A percentile compares a stretch with the other conserved stretches of the same genome.
These are phyloP conservation scores for Camponotus pennsylvanicus DNA, from an alignment of 1,140 invertebrate genomes.

Conservation along the genomic window DNA sequence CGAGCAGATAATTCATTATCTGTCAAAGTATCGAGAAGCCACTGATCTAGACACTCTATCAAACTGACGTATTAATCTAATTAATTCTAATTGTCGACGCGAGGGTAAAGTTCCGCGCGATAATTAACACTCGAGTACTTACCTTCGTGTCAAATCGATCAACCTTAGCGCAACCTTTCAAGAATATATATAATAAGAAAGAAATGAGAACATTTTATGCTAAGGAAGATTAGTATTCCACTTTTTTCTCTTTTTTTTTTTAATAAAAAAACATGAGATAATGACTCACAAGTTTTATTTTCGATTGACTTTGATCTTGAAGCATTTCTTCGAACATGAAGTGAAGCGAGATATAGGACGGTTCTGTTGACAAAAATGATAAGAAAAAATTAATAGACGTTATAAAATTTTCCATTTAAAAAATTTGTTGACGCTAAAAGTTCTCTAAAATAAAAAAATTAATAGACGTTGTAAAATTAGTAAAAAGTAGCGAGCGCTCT, in stretches of 20 bases:
- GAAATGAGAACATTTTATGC: too few relatives aligned
- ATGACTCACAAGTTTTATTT: neutral
- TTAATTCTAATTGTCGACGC: conserved; percentile 43
- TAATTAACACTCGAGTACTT: conserved; percentile 29
- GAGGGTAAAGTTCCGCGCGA: neutral
- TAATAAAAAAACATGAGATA: neutral
- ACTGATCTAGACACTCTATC: neutral
- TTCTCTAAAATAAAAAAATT: neutral
- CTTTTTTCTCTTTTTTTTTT: too few relatives aligned
- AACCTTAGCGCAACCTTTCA: neutral
- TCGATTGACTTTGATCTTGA: neutral
- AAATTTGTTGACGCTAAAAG: neutral
- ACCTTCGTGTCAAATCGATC: neutral
- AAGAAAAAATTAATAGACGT: too few relatives aligned
- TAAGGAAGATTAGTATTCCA: too few relatives aligned
- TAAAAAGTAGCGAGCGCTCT: neutral
- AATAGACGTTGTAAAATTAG: neutral
- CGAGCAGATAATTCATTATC: conserved; percentile 55
- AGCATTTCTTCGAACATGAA: neutral
- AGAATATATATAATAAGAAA: too few relatives aligned
- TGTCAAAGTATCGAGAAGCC: conserved; percentile 52
- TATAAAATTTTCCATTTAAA: too few relatives aligned
- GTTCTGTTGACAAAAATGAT: neutral
- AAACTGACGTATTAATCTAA: conserved; percentile 59
- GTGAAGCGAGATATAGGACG: neutral